Conservation (phyloP, 2,888 invertebrate species). For the Agapostemon virescens region DNA sequence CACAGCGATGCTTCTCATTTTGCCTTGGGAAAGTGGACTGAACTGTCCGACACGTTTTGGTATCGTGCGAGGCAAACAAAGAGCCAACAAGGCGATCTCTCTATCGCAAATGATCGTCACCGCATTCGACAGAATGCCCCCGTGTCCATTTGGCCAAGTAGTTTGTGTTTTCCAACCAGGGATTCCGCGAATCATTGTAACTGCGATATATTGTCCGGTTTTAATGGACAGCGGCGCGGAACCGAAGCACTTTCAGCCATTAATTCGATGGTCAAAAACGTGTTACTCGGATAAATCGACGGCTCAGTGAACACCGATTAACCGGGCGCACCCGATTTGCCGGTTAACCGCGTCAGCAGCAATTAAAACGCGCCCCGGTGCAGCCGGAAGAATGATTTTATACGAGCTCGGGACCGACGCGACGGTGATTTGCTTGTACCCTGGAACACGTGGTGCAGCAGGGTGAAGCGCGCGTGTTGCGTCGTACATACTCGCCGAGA, state of each 20-base stretch:
- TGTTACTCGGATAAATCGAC: conserved; percentile 48
- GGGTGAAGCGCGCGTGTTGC: background rate
- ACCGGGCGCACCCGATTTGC: conserved; percentile 32
- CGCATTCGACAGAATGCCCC: background rate
- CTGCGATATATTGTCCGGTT: conserved; percentile 12
- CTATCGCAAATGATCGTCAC: background rate
- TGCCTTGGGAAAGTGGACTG: too few species aligned
- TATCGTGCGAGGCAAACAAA: background rate
- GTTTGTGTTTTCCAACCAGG: background rate
- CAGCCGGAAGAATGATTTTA: conserved; percentile 6
- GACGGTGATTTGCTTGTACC: conserved; percentile 16
- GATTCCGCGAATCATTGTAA: background rate
- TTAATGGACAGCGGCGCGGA: conserved; percentile 32
- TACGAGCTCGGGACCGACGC: background rate
- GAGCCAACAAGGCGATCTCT: background rate
- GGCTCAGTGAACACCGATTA: conserved; percentile 37
- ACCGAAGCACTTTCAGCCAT: conserved; percentile 22
- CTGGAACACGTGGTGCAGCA: background rate
- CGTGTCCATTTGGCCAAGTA: background rate
- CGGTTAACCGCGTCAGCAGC: conserved; percentile 44
- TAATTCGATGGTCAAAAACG: conserved; percentile 47
- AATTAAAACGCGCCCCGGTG: conserved; percentile 34
- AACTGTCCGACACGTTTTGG: background rate
- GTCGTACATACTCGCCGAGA: background rate
- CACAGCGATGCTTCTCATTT: too few species aligned